Evolutionary conservation across 2,888 invertebrate genomes (phyloP).

Genomic region (Temnothorax ravouxi): DNA sequence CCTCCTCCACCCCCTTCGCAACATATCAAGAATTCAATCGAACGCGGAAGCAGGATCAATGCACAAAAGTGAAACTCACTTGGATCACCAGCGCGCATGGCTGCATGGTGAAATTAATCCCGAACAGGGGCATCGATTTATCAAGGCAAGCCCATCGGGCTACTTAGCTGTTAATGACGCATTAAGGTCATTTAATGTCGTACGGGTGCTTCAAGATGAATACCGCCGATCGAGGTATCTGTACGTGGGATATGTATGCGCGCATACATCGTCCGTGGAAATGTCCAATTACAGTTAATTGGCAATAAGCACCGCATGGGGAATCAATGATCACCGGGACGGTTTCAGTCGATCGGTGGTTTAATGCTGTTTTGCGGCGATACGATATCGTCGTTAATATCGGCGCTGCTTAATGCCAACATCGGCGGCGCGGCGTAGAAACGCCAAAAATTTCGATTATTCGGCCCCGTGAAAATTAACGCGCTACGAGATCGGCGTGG

Average conservation of each 20-base stretch:
- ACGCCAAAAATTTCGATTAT: slow-evolving; percentile 2
- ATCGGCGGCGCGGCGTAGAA: neutral
- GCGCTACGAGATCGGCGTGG: slow-evolving; percentile 8
- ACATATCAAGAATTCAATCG: neutral
- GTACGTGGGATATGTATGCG: slow-evolving; percentile 15
- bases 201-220: slow-evolving; percentile 61
- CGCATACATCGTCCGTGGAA: slow-evolving; percentile 55
- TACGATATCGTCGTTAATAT: slow-evolving; percentile 65
- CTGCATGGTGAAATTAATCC: slow-evolving; percentile 34
- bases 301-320: slow-evolving; percentile 63
- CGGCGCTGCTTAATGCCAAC: slow-evolving; percentile 24
- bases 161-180: slow-evolving; percentile 55
- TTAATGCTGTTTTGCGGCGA: slow-evolving; percentile 61
- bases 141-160: slow-evolving; percentile 29
- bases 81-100: neutral
- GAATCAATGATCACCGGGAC: slow-evolving; percentile 64
- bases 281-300: slow-evolving; percentile 64
- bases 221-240: slow-evolving; percentile 50
- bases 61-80: slow-evolving; percentile 22
- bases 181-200: slow-evolving; percentile 58
- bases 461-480: neutral
- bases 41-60: slow-evolving; percentile 6
- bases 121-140: slow-evolving; percentile 30
- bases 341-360: slow-evolving; percentile 28
- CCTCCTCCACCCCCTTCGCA: neutral